phyloP scores from a whole-genome alignment of 1,140 invertebrate genomes.

The Heliconius eleuchia region DNA sequence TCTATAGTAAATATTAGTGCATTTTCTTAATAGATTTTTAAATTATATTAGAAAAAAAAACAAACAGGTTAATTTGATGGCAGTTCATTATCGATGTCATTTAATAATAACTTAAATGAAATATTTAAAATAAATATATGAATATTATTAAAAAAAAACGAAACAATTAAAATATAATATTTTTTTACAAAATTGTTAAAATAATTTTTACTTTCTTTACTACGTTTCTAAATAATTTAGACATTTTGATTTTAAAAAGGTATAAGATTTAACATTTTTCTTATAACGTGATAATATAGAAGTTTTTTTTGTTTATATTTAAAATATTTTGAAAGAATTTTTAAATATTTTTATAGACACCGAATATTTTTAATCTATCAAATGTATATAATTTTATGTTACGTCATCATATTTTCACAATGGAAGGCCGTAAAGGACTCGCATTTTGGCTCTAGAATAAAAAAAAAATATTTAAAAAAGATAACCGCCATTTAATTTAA shows the following conservation, averaged over 20 bases:
- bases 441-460: neutral
- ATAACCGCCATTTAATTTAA: neutral
- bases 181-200: neutral
- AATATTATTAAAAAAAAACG: neutral
- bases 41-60: neutral
- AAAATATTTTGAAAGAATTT: neutral
- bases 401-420: neutral
- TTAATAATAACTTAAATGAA: neutral
- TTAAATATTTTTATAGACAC: neutral
- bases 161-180: neutral
- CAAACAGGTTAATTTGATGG: neutral
- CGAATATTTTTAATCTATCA: neutral
- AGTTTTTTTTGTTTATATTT: neutral
- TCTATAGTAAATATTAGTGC: constrained; percentile 33
- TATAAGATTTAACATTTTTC: neutral
- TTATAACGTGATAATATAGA: neutral
- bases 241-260: neutral
- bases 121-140: neutral
- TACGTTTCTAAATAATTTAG: neutral
- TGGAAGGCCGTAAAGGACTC: neutral
- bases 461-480: neutral
- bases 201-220: neutral
- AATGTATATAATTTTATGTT: neutral
- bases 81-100: constrained; percentile 34
- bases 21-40: neutral